Percentiles rank a stretch among this genome's conserved stretches.
These are phyloP conservation scores for Bolinopsis microptera DNA, from an alignment of 37 sponge, comb jelly and placozoan species.

Conservation along the genomic window DNA sequence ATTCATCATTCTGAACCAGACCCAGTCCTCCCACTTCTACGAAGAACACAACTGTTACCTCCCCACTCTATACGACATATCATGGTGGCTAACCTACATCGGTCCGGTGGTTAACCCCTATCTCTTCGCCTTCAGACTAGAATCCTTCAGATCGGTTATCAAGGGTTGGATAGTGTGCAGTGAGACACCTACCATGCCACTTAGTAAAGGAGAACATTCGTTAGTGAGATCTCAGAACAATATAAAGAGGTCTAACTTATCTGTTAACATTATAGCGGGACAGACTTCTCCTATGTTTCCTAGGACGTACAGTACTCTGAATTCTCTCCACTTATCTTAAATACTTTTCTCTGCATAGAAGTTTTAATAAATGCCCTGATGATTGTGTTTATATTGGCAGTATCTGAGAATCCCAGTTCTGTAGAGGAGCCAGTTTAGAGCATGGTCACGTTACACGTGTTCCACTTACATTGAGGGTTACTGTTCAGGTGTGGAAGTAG, in stretches of 20 bases:
- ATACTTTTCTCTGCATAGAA: no score
- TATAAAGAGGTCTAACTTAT: not conserved
- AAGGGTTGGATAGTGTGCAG: not conserved
- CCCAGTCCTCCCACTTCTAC: not conserved
- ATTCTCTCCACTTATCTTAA: not conserved
- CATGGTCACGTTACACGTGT: no score
- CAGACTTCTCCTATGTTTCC: not conserved
- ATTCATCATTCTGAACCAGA: constrained; percentile 27
- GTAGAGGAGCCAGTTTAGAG: no score
- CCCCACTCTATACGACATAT: not conserved
- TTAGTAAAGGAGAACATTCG: not conserved
- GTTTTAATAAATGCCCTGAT: no score
- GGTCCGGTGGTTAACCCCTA: constrained; percentile 55
- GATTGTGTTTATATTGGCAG: no score
- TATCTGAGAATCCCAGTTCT: no score
- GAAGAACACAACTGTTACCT: not conserved
- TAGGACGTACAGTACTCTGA: not conserved
- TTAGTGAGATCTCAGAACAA: not conserved
- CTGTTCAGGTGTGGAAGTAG: no score
- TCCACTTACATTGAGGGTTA: no score
- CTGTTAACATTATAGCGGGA: not conserved
- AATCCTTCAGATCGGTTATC: constrained; percentile 37
- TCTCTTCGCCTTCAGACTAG: constrained; percentile 58
- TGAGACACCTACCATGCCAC: not conserved
- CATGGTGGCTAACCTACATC: constrained; percentile 56